A percentile compares a stretch with the other conserved stretches of the same genome.
These are phyloP conservation scores for Iguana delicatissima DNA, from an alignment of 2,797 vertebrate genomes.

Conservation along the genomic window DNA sequence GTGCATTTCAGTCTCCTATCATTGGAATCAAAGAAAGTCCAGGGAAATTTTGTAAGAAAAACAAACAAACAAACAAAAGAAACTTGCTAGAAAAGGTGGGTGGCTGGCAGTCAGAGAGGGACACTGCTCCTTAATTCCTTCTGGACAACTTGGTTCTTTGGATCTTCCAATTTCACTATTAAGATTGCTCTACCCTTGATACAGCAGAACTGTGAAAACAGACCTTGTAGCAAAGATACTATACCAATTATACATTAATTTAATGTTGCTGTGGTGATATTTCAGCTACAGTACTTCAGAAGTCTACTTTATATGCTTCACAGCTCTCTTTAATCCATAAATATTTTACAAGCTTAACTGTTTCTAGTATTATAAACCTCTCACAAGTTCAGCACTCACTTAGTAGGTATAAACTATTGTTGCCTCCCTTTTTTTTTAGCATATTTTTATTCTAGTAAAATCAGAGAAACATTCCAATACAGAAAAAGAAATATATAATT, in stretches of 20 bases:
- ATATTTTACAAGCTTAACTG: slow-evolving; percentile 15
- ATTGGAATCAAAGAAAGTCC: background rate
- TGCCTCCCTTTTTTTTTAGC: background rate
- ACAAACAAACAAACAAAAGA: too few relatives aligned
- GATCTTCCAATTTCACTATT: background rate
- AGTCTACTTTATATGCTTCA: background rate
- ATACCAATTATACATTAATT: background rate
- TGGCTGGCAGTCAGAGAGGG: too few relatives aligned
- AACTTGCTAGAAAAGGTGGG: too few relatives aligned
- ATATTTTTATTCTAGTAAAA: too few relatives aligned
- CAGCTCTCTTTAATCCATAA: background rate
- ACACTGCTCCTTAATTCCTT: background rate
- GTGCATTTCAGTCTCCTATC: background rate
- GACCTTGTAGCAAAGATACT: background rate
- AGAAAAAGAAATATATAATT: too few relatives aligned
- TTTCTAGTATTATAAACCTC: slow-evolving; percentile 2
- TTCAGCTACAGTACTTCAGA: background rate
- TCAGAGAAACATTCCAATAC: too few relatives aligned
- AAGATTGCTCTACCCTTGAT: background rate
- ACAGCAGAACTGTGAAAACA: background rate
- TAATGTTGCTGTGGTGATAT: background rate
- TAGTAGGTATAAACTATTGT: background rate
- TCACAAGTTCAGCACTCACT: background rate
- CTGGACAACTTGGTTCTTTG: background rate
- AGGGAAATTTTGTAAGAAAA: background rate